A percentile compares a stretch with the other conserved stretches of the same genome.
phyloP scores from a whole-genome alignment of 2,797 vertebrate genomes.

The Halcyon chelicuti region DNA sequence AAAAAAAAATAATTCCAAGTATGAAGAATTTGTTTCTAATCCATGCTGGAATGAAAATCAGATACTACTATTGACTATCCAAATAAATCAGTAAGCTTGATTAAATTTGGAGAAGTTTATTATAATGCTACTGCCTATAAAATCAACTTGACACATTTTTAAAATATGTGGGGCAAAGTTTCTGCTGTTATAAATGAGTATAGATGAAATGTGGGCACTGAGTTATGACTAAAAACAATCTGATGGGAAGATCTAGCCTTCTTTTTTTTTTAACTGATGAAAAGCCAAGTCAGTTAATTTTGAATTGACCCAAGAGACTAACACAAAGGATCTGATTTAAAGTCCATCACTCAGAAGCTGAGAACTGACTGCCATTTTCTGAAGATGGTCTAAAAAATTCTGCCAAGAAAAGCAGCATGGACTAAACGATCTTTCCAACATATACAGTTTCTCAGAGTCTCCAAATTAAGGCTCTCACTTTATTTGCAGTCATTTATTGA shows the following conservation, averaged over 20 bases:
- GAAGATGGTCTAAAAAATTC: slow-evolving; percentile 49
- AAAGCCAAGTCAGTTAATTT: slow-evolving; percentile 51
- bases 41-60: slow-evolving; percentile 29
- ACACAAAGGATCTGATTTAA: slow-evolving; percentile 50
- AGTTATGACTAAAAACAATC: slow-evolving; percentile 27
- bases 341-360: slow-evolving; percentile 42
- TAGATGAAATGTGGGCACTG: slow-evolving; percentile 1
- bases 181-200: neutral
- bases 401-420: slow-evolving; percentile 53
- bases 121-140: slow-evolving; percentile 53
- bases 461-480: slow-evolving; percentile 4
- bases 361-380: slow-evolving; percentile 48
- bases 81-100: slow-evolving; percentile 50
- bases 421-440: slow-evolving; percentile 8
- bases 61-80: slow-evolving; percentile 33
- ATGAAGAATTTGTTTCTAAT: slow-evolving; percentile 58
- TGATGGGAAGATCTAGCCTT: slow-evolving; percentile 22
- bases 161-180: slow-evolving; percentile 21
- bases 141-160: slow-evolving; percentile 35
- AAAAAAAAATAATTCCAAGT: slow-evolving; percentile 34
- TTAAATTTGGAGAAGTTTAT: slow-evolving; percentile 44
- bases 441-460: neutral
- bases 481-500: slow-evolving; percentile 26
- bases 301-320: slow-evolving; percentile 44
- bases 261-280: slow-evolving; percentile 45